Evolutionary conservation across 2,113 vertebrate species (phyloP).

Genomic region (Cebus imitator): DNA sequence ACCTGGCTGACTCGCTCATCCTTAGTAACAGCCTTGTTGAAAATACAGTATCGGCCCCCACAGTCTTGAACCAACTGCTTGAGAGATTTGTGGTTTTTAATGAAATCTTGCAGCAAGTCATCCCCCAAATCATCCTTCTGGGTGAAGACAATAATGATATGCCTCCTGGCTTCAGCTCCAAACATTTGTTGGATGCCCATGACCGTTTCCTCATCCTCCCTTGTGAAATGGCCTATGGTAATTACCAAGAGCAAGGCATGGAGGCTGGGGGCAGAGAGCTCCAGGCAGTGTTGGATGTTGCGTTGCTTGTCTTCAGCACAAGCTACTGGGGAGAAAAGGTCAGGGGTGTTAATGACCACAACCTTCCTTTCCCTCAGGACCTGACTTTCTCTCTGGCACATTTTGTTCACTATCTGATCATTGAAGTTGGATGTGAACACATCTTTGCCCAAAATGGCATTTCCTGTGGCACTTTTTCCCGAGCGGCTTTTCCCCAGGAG

Average conservation of each 20-base stretch:
- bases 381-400: not conserved
- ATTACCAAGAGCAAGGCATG: conserved; percentile 28
- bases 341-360: conserved; percentile 55
- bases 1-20: not conserved
- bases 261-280: not conserved
- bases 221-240: not conserved
- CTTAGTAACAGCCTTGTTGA: not conserved
- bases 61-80: not conserved
- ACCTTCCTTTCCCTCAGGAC: not conserved
- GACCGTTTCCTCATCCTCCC: not conserved
- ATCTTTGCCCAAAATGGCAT: conserved; percentile 46
- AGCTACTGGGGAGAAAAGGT: conserved; percentile 19
- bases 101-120: not conserved
- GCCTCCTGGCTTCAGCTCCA: not conserved
- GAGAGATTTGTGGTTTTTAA: accelerated
- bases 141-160: conserved; percentile 36
- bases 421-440: not conserved
- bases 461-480: conserved; percentile 67
- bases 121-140: not conserved
- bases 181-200: not conserved
- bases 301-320: accelerated
- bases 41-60: not conserved
- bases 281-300: not conserved
- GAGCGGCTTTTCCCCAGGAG: conserved; percentile 36
- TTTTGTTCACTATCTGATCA: not conserved